Base-by-base conservation (phyloP, 2,888 invertebrate genomes). In the Sympetrum striolatum region DNA sequence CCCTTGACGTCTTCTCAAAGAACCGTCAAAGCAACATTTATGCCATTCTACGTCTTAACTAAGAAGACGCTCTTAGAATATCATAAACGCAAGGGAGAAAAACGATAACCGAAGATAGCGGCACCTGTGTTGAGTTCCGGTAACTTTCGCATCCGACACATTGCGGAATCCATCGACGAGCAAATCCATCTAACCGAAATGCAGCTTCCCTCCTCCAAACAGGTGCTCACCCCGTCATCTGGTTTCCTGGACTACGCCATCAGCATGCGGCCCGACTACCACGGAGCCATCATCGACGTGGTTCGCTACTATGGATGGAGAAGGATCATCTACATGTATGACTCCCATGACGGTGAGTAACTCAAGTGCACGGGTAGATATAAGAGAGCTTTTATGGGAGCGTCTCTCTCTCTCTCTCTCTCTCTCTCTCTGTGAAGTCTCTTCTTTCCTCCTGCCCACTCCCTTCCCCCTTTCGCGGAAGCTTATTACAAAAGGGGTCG, bases 231-330 rank as follows among this genome's bases (percentile, higher is more conserved):
- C 18, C 98, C 98, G 58, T 97, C 98, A 31, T 98, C 98, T 2
- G 98, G 98, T n/a, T 96, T 97, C 92, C 95, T 98, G 93, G 98
- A 98, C 94, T 98, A 97, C 93, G 98, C 98, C 90, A 97, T 98
- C 93, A 98, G 98, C 94, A 97, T 99, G 97, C 96, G 98, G 91
- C 99, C 99, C 73, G 98, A 99, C 94, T 98, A 98, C 94, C 98
- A 98, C 94, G 97, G 97, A 93, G 98, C 99, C 91, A 97, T 99
- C 93, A 97, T 99, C 92, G 99, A 99, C 94, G 97, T 98, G 91
- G 98, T 99, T 93, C 96, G 97, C 92, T 97, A 97, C 94, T 99
- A 99, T 94, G 97, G 96, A 81, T 98, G 98, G 98, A 96, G 96
- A 92, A 96, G 96, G 93, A 96, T 98, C 92, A 97, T 98, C 93